Evolutionary conservation across 1,140 invertebrate species (phyloP).

Genomic region (Babylonia areolata): DNA sequence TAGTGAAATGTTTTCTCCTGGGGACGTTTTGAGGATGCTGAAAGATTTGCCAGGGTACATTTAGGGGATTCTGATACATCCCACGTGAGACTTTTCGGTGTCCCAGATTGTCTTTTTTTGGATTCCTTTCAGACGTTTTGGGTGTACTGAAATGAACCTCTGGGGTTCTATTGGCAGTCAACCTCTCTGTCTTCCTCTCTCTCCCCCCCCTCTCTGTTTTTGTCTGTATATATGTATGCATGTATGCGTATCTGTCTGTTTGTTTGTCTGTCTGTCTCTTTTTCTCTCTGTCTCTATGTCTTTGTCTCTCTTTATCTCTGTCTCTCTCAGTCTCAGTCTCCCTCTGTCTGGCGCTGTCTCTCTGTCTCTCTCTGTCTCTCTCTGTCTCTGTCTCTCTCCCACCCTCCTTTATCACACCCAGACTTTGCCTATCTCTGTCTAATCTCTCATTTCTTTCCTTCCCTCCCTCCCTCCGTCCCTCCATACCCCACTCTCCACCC

Average conservation of each 20-base stretch:
- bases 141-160: too few relatives aligned
- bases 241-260: neutral
- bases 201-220: neutral
- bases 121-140: too few relatives aligned
- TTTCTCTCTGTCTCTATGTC: neutral
- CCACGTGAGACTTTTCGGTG: too few relatives aligned
- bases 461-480: neutral
- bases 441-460: neutral
- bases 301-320: neutral
- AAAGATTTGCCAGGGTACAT: too few relatives aligned
- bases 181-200: neutral
- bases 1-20: too few relatives aligned
- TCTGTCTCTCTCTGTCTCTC: slow-evolving; percentile 2
- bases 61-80: too few relatives aligned
- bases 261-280: neutral
- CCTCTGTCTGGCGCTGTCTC: neutral
- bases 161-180: too few relatives aligned
- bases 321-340: neutral
- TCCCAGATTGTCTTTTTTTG: too few relatives aligned
- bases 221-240: neutral
- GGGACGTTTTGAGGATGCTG: too few relatives aligned
- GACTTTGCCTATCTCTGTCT: neutral
- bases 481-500: too few relatives aligned
- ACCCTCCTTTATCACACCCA: neutral
- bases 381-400: neutral